Conservation (phyloP, 2,888 invertebrate species). For the Cheilosia pagana region DNA sequence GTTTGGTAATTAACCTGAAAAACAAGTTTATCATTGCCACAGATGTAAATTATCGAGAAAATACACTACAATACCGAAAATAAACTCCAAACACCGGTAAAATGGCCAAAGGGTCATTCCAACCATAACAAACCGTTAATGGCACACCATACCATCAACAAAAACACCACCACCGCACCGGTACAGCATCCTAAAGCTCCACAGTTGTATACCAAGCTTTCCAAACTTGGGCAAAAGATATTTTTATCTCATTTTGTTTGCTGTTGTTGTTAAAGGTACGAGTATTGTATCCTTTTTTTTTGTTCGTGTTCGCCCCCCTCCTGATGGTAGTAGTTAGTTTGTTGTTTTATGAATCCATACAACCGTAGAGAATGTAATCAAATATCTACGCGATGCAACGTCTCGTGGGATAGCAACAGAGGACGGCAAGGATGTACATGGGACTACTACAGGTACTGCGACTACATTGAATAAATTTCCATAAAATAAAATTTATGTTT, state of each 20-base stretch:
- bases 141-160: slow-evolving; percentile 24
- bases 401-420: slow-evolving; percentile 33
- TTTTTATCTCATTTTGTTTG: slow-evolving; percentile 61
- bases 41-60: slow-evolving; percentile 76
- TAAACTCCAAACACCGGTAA: slow-evolving; percentile 40
- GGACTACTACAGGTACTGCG: slow-evolving; percentile 14
- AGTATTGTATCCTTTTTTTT: slow-evolving; percentile 18
- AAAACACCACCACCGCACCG: slow-evolving; percentile 20
- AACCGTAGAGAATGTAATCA: slow-evolving; percentile 69
- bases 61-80: slow-evolving; percentile 47
- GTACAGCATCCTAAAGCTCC: slow-evolving; percentile 17
- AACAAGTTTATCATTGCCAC: slow-evolving; percentile 76
- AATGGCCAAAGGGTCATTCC: slow-evolving; percentile 62
- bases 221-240: slow-evolving; percentile 64
- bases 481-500: slow-evolving; percentile 71
- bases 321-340: slow-evolving; percentile 54
- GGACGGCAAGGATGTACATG: slow-evolving; percentile 38
- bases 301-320: slow-evolving; percentile 27
- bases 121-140: slow-evolving; percentile 66
- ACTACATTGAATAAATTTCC: slow-evolving; percentile 74
- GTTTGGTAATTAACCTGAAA: slow-evolving; percentile 75
- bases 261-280: slow-evolving; percentile 7
- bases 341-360: slow-evolving; percentile 73
- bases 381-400: slow-evolving; percentile 70
- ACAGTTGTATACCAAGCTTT: slow-evolving; percentile 27